These are phyloP conservation scores for Stigmatopora nigra DNA, from an alignment of 2,113 vertebrate species.

Conservation along the genomic window DNA sequence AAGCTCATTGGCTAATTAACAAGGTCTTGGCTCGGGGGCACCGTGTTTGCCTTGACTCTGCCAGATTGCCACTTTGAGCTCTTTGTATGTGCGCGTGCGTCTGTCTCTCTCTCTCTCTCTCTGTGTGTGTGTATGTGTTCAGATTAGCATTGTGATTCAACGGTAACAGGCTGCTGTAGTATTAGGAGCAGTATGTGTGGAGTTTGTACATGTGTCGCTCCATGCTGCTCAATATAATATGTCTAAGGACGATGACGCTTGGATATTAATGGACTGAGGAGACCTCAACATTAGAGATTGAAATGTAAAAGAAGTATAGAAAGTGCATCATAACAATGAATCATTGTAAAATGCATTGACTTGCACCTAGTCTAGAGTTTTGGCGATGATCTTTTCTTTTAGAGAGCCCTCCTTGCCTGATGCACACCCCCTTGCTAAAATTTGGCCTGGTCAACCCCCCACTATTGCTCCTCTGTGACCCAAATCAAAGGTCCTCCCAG, in stretches of 20 bases:
- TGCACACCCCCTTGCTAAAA: neutral
- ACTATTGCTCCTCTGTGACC: slow-evolving; percentile 22
- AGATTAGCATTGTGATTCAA: neutral
- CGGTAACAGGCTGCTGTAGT: neutral
- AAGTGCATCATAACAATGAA: neutral
- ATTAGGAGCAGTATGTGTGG: neutral
- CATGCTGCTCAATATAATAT: neutral
- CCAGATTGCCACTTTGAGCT: slow-evolving; percentile 35
- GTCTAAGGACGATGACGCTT: neutral
- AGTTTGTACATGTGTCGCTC: neutral
- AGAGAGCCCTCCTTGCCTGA: neutral
- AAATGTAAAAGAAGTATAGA: too few relatives aligned
- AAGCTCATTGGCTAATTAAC: slow-evolving; percentile 47
- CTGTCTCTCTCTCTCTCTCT: slow-evolving; percentile 14
- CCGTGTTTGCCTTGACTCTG: slow-evolving; percentile 38
- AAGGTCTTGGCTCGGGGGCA: slow-evolving; percentile 38
- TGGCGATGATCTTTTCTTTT: neutral
- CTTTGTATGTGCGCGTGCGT: slow-evolving; percentile 29
- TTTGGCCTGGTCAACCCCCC: slow-evolving; percentile 11
- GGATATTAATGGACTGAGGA: neutral
- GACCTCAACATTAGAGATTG: neutral
- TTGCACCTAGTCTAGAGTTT: neutral
- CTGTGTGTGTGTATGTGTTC: neutral
- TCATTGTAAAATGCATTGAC: neutral
- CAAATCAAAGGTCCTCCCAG: slow-evolving; percentile 19